A percentile compares a stretch with the other conserved stretches of the same genome.
phyloP scores from a whole-genome alignment of 1,140 invertebrate species.

The Papilio aristodemus region DNA sequence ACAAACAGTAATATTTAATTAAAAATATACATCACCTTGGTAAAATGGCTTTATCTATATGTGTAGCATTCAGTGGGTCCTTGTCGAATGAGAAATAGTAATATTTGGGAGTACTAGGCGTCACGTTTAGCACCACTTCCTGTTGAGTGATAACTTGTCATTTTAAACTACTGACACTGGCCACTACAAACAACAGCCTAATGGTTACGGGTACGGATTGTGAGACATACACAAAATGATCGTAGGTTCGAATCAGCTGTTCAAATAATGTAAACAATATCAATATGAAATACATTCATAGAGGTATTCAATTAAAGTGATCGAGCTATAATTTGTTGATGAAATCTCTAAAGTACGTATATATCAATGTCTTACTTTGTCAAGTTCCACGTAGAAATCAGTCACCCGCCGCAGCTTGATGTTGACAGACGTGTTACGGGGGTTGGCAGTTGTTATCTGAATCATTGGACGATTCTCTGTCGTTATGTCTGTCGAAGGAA shows the following conservation, averaged over 20 bases:
- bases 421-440: conserved; percentile 70
- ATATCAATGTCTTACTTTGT: too few relatives aligned
- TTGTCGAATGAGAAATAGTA: conserved; percentile 74
- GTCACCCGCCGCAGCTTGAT: conserved; percentile 78
- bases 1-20: too few relatives aligned
- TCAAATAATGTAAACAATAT: too few relatives aligned
- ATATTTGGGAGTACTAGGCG: conserved; percentile 76
- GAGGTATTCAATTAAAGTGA: too few relatives aligned
- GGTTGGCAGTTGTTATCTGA: conserved; percentile 81
- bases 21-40: conserved; percentile 40
- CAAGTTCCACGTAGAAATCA: conserved; percentile 80
- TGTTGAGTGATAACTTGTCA: background rate
- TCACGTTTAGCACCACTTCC: conserved; percentile 62
- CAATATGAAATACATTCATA: too few relatives aligned
- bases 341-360: too few relatives aligned
- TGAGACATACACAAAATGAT: too few relatives aligned
- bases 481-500: conserved; percentile 55
- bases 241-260: too few relatives aligned
- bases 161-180: too few relatives aligned
- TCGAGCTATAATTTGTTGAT: too few relatives aligned
- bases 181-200: too few relatives aligned
- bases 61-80: conserved; percentile 48
- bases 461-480: conserved; percentile 77
- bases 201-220: too few relatives aligned
- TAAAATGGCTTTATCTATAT: conserved; percentile 25